Base-by-base conservation (phyloP, 2,113 vertebrate genomes). In the Lycaon pictus region DNA sequence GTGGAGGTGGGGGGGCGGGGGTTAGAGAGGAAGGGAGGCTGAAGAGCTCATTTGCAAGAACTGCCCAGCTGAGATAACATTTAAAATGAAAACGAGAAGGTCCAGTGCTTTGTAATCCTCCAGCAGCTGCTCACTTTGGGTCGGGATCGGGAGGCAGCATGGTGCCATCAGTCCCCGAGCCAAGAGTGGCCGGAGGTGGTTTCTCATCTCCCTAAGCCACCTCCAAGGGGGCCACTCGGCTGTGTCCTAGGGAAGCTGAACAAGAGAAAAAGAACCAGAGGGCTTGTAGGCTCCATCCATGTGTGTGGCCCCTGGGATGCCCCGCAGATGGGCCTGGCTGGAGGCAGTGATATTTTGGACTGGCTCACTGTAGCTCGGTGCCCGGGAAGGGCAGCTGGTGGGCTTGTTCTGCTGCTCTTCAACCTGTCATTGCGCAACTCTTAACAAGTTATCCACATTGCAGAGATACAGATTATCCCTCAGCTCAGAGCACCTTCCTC, bases 61-160 rank as follows among this genome's bases (percentile, higher is more conserved):
- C 96, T 97, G 95, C 13, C 97, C 96, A 81, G 76, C 97, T 2
- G 85, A 97, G 96, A 96, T 97, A 97, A 97, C 94, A 95, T 88
- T 56, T 96, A 1, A 87, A 98, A 97, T 0, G 20, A 97, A 97
- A 83, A 89, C 3, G 35, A 84, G 96, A 96, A 84, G 96, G 72
- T 97, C 98, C 98, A 95, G 35, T 55, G 29, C 67, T 96, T 80
- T 48, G 12, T 96, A 97, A 96, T 71, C 97, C 69, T 0, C 69
- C 95, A 97, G 98, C 98, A 98, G 98, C 95, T 98, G 87, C 25
- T 27, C 88, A 17, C 22, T 88, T 83, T 72, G 90, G 93, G 62
- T 4, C 29, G 95, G 67, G 91, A 91, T n/a, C 0, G 0, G 87
- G 58, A 94, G 92, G 72, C 32, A 77, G 23, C 56, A 27, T 27